A percentile compares a stretch with the other conserved stretches of the same genome.
These are phyloP conservation scores for Tenebrosternarchus preto DNA, from an alignment of 2,113 vertebrate species.

Conservation along the genomic window DNA sequence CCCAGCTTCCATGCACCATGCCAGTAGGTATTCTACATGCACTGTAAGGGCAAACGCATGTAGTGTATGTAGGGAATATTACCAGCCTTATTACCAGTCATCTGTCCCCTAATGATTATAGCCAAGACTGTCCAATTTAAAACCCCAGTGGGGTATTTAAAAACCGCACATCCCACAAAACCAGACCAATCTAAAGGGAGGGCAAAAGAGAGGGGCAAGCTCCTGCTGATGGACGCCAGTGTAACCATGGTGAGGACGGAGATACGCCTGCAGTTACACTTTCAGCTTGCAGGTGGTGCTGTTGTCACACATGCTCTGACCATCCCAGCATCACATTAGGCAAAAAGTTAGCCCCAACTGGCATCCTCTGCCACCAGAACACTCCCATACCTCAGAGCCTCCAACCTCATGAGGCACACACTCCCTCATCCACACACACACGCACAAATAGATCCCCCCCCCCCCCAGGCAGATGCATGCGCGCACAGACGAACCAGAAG, in stretches of 20 bases:
- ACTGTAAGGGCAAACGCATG: no score
- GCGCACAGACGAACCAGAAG: background rate
- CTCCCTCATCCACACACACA: background rate
- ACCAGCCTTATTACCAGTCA: no score
- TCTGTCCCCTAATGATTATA: no score
- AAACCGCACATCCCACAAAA: no score
- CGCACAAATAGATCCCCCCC: no score
- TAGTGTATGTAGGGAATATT: no score
- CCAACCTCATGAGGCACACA: background rate
- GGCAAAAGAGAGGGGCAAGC: background rate
- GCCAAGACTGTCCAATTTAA: no score
- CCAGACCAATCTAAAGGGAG: no score
- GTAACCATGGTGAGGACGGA: background rate
- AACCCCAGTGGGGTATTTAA: no score
- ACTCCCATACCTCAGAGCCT: background rate
- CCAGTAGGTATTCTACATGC: no score
- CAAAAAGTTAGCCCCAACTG: background rate
- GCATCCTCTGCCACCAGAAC: background rate
- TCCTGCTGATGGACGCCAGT: background rate
- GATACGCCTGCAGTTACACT: conserved; percentile 60
- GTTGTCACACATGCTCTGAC: conserved; percentile 59
- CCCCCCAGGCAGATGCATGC: no score
- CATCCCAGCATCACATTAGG: background rate
- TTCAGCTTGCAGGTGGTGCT: conserved; percentile 73
- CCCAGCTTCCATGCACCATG: no score